A percentile compares a stretch with the other conserved stretches of the same genome.
Evolutionary conservation across 2,797 vertebrate genomes (phyloP).

Genomic region (Lepidocolaptes lacrymiger): DNA sequence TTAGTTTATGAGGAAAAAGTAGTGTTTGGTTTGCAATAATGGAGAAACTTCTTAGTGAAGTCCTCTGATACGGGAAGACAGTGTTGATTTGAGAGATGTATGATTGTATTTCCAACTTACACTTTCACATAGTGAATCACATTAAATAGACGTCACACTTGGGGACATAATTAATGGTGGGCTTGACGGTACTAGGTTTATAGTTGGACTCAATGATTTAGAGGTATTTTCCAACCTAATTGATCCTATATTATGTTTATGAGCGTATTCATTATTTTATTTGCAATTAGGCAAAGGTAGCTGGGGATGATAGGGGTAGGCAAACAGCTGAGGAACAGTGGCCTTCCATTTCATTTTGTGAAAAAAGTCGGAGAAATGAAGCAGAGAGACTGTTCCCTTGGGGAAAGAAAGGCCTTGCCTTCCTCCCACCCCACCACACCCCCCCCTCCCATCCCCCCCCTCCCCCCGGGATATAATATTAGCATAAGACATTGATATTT

Average conservation of each 20-base stretch:
- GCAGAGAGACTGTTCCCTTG: background rate
- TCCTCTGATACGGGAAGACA: background rate
- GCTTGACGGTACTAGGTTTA: background rate
- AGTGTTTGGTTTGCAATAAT: background rate
- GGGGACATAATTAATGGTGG: background rate
- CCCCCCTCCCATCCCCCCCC: too few relatives aligned
- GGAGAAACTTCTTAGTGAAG: background rate
- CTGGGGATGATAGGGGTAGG: background rate
- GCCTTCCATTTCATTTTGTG: background rate
- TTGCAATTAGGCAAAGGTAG: background rate
- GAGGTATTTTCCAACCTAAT: background rate
- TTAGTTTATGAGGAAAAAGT: background rate
- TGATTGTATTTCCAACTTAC: background rate
- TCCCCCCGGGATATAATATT: background rate
- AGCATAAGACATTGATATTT: background rate
- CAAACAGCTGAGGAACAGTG: background rate
- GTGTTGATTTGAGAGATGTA: background rate
- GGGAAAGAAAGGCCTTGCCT: background rate
- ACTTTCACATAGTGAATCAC: background rate
- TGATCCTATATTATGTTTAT: background rate
- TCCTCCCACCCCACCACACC: too few relatives aligned
- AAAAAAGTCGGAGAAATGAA: background rate
- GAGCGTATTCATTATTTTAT: rapidly evolving
- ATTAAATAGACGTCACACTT: rapidly evolving
- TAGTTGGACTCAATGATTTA: background rate